These are phyloP conservation scores for Odontophorus gujanensis DNA, from an alignment of 2,113 vertebrate genomes.

Conservation along the genomic window DNA sequence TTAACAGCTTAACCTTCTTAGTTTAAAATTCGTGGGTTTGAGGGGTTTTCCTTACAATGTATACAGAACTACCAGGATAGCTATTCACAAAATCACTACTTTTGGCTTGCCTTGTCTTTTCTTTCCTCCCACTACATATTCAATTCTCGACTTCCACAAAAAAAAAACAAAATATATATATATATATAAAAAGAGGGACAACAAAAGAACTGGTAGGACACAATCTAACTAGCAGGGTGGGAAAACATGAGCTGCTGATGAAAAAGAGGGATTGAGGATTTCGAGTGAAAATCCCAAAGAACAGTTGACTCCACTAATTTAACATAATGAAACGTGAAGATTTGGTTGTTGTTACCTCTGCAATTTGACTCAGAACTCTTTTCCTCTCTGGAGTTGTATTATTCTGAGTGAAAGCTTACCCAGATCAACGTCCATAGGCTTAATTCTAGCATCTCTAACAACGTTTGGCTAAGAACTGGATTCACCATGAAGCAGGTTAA, in stretches of 20 bases:
- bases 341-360: not conserved
- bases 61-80: slow-evolving; percentile 7
- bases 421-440: not conserved
- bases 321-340: not conserved
- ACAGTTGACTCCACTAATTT: not conserved
- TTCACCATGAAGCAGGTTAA: not conserved
- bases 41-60: slow-evolving; percentile 16
- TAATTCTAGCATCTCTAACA: not conserved
- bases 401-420: not conserved
- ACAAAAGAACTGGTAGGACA: not conserved
- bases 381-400: not conserved
- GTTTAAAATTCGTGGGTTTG: slow-evolving; percentile 21
- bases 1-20: slow-evolving; percentile 57
- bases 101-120: slow-evolving; percentile 59
- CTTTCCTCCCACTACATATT: slow-evolving; percentile 31
- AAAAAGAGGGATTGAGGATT: not conserved
- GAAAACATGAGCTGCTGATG: not conserved
- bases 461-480: not conserved
- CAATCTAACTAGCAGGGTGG: not conserved
- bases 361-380: not conserved
- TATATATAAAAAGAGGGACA: not conserved
- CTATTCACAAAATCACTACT: slow-evolving; percentile 48
- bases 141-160: not conserved
- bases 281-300: not conserved
- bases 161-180: not conserved